Evolutionary conservation across 2,888 invertebrate genomes (phyloP).

Genomic region (Caenorhabditis angaria): DNA sequence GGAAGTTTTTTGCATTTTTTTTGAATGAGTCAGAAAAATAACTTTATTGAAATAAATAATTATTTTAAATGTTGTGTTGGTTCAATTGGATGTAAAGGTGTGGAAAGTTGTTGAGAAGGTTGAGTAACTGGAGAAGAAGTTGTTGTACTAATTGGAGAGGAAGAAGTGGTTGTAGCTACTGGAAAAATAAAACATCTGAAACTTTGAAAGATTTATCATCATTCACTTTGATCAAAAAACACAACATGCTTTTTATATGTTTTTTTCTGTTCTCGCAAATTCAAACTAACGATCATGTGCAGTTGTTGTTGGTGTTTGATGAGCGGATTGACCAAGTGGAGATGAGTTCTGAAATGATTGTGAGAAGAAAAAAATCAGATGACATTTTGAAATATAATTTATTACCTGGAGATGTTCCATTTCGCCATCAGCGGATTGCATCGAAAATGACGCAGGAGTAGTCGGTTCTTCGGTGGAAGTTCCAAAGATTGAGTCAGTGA

Average conservation of each 20-base stretch:
- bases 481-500: slow-evolving; percentile 2
- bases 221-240: too few relatives aligned
- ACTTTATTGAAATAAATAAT: neutral
- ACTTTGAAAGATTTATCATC: neutral
- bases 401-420: neutral
- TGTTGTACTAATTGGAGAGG: slow-evolving; percentile 8
- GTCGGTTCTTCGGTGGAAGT: neutral
- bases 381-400: neutral
- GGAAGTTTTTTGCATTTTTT: neutral
- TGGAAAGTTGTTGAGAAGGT: slow-evolving; percentile 9
- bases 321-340: neutral
- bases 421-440: neutral
- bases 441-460: neutral
- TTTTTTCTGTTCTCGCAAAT: neutral
- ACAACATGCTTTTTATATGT: too few relatives aligned
- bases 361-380: neutral
- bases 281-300: neutral
- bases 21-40: neutral
- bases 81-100: slow-evolving; percentile 39
- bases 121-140: slow-evolving; percentile 19
- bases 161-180: neutral
- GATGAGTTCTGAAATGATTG: neutral
- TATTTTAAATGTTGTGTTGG: slow-evolving; percentile 31
- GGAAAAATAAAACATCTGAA: slow-evolving; percentile 10
- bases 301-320: neutral